phyloP scores from a whole-genome alignment of 2,888 invertebrate genomes.

The Gastracanthus pulcherrimus region DNA sequence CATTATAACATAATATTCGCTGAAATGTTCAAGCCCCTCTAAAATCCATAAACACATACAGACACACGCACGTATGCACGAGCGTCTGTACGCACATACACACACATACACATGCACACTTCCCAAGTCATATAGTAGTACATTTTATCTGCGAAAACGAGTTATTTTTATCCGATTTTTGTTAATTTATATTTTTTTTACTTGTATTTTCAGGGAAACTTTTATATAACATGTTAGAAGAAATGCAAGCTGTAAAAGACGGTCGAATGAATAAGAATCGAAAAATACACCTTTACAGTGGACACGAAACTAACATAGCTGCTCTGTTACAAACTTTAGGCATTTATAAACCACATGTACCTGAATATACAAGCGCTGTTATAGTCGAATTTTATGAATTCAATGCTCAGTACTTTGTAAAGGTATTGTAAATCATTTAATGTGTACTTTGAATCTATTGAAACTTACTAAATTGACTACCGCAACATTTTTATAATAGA shows the following conservation, averaged over 20 bases:
- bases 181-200: background rate
- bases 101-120: no score
- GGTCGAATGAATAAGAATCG: conserved; percentile 71
- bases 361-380: conserved; percentile 67
- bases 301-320: conserved; percentile 69
- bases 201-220: conserved; percentile 71
- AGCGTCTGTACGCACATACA: no score
- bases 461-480: no score
- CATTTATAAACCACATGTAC: conserved; percentile 69
- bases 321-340: conserved; percentile 68
- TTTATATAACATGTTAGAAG: conserved; percentile 43
- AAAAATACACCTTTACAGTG: conserved; percentile 70
- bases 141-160: no score
- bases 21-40: no score
- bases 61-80: no score
- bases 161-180: background rate
- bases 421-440: no score
- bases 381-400: conserved; percentile 68
- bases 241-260: conserved; percentile 62
- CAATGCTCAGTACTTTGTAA: conserved; percentile 64
- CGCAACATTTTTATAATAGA: no score
- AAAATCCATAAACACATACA: no score
- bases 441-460: no score
- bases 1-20: no score
- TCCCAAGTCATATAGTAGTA: no score